Base-by-base conservation (phyloP, 2,888 invertebrate species). In the Dexiosoma caninum region DNA sequence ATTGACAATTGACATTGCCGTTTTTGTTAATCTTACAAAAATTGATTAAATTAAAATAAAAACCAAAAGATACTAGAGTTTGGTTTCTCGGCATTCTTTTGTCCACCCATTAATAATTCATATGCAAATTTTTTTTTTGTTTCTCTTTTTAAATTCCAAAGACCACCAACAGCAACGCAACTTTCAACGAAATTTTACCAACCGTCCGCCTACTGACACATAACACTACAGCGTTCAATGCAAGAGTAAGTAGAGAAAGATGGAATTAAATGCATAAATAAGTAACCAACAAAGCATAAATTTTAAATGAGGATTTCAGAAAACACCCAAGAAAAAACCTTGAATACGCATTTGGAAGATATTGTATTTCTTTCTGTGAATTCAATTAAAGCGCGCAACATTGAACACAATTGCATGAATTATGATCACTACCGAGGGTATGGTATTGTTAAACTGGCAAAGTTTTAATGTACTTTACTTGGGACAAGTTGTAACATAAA, bases 311-410 rank as follows among this genome's bases (percentile, higher is more conserved):
- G 70, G 70, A 71, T 78, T 66, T 71, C 2, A 7, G 37, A 53
- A 55, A 64, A 62, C 72, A 72, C 53, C 53, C 53, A 64, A 44
- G 60, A 42, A 6, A 37, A 67, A 40, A 46, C 19, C 8, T 35
- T n/a, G 59, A 70, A 64, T 80, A 75, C 75, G 79, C 75, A 80
- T 79, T 75, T 80, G 55, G 70, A 9, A 78, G 67, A 9, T n/a
- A n/a, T 69, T 21, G 67, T 55, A 21, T 70, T 70, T 77, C 32
- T 62, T n/a, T 46, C 8, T 16, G 30, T 62, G 60, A 66, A 71
- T 80, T 80, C 79, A 80, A 80, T 80, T 80, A 80, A 75, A 66
- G 75, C 59, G 70, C 64, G 51, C 74, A 74, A 67, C 44, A 30
- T 62, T 35, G 35, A 35, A 64, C 14, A 62, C 23, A 72, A n/a